A percentile compares a stretch with the other conserved stretches of the same genome.
Evolutionary conservation across 2,113 vertebrate species (phyloP).

Genomic region (Chrysemys picta): DNA sequence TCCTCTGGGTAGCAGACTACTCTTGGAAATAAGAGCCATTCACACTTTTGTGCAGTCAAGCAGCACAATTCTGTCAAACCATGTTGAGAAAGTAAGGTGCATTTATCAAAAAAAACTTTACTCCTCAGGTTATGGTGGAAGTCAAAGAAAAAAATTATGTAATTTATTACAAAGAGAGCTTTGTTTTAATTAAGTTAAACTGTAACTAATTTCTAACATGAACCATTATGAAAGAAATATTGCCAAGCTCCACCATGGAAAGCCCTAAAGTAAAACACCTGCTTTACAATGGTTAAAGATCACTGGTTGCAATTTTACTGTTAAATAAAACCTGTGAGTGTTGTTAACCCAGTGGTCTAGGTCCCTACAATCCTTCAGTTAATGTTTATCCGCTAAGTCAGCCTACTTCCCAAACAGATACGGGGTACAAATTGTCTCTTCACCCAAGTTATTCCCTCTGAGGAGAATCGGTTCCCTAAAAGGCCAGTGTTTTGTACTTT

Average conservation of each 20-base stretch:
- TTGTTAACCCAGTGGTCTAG: background rate
- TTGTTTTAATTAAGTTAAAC: background rate
- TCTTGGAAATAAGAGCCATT: constrained; percentile 23
- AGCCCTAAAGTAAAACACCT: background rate
- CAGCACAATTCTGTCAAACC: constrained; percentile 31
- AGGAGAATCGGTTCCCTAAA: background rate
- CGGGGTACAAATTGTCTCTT: background rate
- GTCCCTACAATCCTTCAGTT: background rate
- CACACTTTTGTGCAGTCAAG: constrained; percentile 49
- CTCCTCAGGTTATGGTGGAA: background rate
- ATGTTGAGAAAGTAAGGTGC: background rate
- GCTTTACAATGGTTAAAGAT: background rate
- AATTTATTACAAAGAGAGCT: constrained; percentile 19
- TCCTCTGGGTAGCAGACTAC: background rate
- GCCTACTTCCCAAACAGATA: background rate
- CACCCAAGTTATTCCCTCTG: background rate
- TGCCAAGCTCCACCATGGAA: background rate
- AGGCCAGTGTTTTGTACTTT: accelerated
- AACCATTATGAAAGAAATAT: background rate
- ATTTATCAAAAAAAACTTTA: constrained; percentile 6
- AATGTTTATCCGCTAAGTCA: constrained; percentile 1
- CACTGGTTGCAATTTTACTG: background rate
- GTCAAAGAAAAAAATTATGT: constrained; percentile 23
- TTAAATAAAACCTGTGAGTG: background rate
- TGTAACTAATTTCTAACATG: background rate